Base-by-base conservation (phyloP, 2,797 vertebrate genomes). In the Bovichtus diacanthus region DNA sequence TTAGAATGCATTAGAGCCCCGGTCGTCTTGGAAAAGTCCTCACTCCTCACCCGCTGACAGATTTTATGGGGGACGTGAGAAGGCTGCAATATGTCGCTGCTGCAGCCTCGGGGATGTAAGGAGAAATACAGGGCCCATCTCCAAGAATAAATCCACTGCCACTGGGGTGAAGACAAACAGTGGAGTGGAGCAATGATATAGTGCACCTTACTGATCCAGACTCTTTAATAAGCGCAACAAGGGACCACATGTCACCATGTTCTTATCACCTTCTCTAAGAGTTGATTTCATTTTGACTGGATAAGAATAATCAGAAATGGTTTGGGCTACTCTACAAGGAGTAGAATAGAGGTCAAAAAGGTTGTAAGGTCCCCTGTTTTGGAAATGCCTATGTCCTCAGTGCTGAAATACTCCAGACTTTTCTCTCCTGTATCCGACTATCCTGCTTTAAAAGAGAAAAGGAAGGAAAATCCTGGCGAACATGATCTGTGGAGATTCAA, bases 1-100 rank as follows among this genome's bases (percentile, higher is more conserved):
- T 94, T 93, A 93, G 89, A 92, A 94, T 90, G 91, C 88, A 92
- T 91, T 91, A 91, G 61, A 65, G 92, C 81, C 82, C 59, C 41
- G 56, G 69, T 81, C 72, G 77, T 87, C 87, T 85, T 82, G 78
- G 78, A 88, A 81, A 88, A 91, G 80, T 87, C 88, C 76, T 90
- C 82, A 73, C 84, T 91, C 68, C 82, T 91, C 76, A 89, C 77
- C 67, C 71, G 61, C 85, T 87, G 89, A 90, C 89, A 86, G 88
- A 83, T 87, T 90, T 92, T 90, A 87, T 81, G 88, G 86, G 82
- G 81, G 82, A 86, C 61, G 74, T 86, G 86, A 85, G 83, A 86
- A 76, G 83, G 84, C 76, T 90, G 83, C 88, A 90, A 88, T 90
- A 91, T 89, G 87, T 82, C 84, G 77, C 71, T 47, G 69, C 89